These are phyloP conservation scores for Steinernema carpocapsae DNA, from an alignment of 2,888 invertebrate species.

Conservation along the genomic window DNA sequence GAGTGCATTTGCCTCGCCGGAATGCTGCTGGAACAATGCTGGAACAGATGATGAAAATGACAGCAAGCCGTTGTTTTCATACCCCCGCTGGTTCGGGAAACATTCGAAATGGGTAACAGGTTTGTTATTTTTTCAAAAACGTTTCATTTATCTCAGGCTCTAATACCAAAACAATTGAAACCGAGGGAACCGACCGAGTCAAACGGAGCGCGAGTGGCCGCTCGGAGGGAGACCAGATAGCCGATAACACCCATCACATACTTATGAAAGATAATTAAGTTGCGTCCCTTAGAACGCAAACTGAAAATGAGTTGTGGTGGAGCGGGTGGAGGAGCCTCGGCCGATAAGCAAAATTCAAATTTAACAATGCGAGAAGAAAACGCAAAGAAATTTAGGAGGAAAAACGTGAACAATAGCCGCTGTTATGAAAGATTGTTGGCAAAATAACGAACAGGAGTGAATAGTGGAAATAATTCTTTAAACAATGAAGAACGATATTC, in stretches of 20 bases:
- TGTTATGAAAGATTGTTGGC: not conserved
- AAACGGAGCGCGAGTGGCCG: not conserved
- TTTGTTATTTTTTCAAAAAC: no score
- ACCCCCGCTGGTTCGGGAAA: not conserved
- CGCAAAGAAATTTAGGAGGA: no score
- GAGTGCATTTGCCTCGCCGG: not conserved
- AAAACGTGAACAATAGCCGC: no score
- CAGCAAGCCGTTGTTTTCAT: constrained; percentile 19
- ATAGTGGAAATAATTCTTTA: constrained; percentile 4
- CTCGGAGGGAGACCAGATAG: constrained; percentile 13
- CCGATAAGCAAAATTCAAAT: not conserved
- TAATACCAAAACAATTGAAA: no score
- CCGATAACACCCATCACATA: constrained; percentile 34
- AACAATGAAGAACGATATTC: constrained; percentile 29
- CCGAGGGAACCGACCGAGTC: not conserved
- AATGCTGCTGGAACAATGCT: not conserved
- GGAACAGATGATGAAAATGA: not conserved
- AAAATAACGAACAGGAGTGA: constrained; percentile 14
- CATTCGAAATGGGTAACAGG: constrained; percentile 22
- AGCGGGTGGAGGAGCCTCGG: not conserved
- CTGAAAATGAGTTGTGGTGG: constrained; percentile 30
- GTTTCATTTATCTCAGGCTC: no score
- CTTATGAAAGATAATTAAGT: constrained; percentile 34
- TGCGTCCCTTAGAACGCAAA: constrained; percentile 23
- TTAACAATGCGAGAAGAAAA: not conserved